Percentiles rank a stretch among this genome's conserved stretches.
These are phyloP conservation scores for Cardinalis cardinalis DNA, from an alignment of 2,113 vertebrate genomes.

Conservation along the genomic window DNA sequence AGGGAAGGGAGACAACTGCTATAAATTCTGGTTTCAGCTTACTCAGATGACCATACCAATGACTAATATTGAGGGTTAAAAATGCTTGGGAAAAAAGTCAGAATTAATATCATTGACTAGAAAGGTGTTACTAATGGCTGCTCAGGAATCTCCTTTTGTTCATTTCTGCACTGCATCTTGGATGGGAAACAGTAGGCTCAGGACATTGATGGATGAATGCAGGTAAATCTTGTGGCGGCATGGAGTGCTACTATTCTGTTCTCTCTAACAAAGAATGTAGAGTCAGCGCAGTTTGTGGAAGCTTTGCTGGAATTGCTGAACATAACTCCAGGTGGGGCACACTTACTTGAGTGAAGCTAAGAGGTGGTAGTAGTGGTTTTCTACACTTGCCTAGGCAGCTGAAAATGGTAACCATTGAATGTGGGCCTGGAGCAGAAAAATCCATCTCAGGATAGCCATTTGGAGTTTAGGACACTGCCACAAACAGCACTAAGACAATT, in stretches of 20 bases:
- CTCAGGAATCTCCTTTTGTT: conserved; percentile 1
- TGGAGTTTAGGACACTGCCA: background rate
- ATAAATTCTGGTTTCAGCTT: background rate
- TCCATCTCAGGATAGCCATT: background rate
- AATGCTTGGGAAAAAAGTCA: background rate
- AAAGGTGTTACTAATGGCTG: background rate
- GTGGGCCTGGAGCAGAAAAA: background rate
- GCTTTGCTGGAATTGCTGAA: background rate
- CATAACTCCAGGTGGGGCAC: background rate
- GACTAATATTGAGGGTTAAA: background rate
- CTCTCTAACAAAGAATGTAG: background rate
- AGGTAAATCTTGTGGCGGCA: background rate
- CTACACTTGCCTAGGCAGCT: background rate
- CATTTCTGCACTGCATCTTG: background rate
- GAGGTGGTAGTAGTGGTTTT: background rate
- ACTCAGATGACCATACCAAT: background rate
- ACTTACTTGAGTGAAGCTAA: background rate
- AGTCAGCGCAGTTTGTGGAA: background rate
- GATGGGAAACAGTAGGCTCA: background rate
- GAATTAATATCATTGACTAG: background rate
- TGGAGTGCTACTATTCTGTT: background rate
- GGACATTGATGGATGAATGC: conserved; percentile 47
- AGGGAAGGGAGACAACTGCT: background rate
- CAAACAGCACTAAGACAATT: background rate
- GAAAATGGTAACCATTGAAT: background rate